Evolutionary conservation across 2,888 invertebrate species (phyloP).

Genomic region (Apodemia hepburni): DNA sequence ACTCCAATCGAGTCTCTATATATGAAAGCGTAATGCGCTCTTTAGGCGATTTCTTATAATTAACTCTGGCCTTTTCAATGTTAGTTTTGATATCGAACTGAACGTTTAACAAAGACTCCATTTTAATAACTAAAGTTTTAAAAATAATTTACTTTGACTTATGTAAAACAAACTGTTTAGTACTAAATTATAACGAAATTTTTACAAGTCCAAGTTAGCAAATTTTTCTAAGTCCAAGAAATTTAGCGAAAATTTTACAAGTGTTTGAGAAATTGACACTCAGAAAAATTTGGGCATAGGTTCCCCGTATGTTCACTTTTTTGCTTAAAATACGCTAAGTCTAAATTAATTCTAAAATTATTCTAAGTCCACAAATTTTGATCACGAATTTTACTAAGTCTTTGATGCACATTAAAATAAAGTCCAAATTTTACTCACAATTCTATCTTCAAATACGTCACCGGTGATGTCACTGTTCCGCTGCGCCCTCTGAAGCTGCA

Average conservation of each 20-base stretch:
- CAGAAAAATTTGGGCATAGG: background rate
- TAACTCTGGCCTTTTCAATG: background rate
- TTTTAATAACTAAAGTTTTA: background rate
- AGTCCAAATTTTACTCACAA: too few species aligned
- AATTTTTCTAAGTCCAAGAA: background rate
- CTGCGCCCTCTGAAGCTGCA: too few species aligned
- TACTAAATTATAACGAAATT: background rate
- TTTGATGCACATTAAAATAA: too few species aligned
- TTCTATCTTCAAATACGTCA: too few species aligned
- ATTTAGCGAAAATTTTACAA: background rate
- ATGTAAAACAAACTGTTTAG: background rate
- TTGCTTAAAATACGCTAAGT: conserved; percentile 2
- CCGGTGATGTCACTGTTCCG: too few species aligned
- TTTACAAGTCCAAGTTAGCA: background rate
- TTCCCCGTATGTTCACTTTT: background rate
- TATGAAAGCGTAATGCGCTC: background rate
- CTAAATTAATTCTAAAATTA: background rate
- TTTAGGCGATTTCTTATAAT: conserved; percentile 2
- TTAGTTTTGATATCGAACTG: background rate
- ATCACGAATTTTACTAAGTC: too few species aligned
- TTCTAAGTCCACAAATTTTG: too few species aligned
- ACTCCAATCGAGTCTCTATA: background rate
- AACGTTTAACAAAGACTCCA: background rate
- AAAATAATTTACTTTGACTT: background rate
- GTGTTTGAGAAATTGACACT: background rate